A percentile compares a stretch with the other conserved stretches of the same genome.
Conservation (phyloP, 2,113 vertebrate genomes). For the Meleagris gallopavo region DNA sequence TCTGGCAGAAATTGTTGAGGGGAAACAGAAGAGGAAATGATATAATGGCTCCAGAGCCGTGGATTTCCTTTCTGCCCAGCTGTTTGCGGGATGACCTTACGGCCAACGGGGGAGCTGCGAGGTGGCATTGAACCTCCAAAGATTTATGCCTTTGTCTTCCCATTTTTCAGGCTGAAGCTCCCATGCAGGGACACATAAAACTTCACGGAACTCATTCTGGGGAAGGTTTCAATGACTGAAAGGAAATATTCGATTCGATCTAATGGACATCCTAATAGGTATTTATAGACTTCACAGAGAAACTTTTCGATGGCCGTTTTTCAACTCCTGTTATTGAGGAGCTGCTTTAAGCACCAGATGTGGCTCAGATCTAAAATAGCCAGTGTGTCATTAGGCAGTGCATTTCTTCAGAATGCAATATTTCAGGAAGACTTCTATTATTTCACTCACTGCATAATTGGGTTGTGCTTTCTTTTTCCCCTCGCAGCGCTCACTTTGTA, state of each 20-base stretch:
- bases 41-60: constrained; percentile 78
- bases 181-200: constrained; percentile 4
- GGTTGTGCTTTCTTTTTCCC: too few species aligned
- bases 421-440: neutral
- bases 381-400: neutral
- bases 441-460: neutral
- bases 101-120: constrained; percentile 64
- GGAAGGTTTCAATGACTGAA: constrained; percentile 20
- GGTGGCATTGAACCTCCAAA: constrained; percentile 63
- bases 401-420: neutral
- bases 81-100: constrained; percentile 77
- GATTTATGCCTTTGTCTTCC: constrained; percentile 41
- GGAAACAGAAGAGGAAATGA: constrained; percentile 88
- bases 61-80: constrained; percentile 78
- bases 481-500: neutral
- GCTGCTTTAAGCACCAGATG: neutral
- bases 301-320: neutral
- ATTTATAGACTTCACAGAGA: constrained; percentile 28
- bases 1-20: constrained; percentile 80
- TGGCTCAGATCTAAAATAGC: neutral
- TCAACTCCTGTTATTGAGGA: neutral
- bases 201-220: neutral
- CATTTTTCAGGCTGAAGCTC: neutral
- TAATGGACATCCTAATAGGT: neutral
- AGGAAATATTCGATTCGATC: constrained; percentile 21